These are phyloP conservation scores for Drepana falcataria DNA, from an alignment of 2,888 invertebrate genomes.

Conservation along the genomic window DNA sequence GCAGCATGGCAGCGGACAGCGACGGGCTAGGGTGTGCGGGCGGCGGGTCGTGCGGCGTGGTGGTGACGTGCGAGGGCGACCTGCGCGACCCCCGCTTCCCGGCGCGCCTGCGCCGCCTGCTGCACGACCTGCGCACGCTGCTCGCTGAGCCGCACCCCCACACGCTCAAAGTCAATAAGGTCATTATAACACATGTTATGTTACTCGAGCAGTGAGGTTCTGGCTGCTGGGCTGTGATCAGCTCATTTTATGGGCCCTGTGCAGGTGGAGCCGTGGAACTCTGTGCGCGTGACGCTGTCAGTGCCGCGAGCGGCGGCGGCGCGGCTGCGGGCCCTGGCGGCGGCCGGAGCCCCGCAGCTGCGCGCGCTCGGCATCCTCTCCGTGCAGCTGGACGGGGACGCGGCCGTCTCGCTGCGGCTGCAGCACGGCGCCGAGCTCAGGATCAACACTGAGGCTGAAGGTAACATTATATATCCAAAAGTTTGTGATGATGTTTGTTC, in stretches of 20 bases:
- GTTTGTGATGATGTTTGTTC: no score
- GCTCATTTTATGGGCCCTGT: not conserved
- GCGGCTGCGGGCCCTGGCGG: constrained; percentile 93
- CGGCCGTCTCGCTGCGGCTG: constrained; percentile 84
- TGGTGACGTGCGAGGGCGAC: constrained; percentile 95
- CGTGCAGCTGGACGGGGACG: constrained; percentile 95
- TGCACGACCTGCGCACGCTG: constrained; percentile 87
- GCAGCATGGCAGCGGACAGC: constrained; percentile 90
- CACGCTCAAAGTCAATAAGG: constrained; percentile 83
- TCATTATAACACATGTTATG: constrained; percentile 16
- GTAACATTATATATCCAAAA: constrained; percentile 19
- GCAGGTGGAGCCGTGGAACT: constrained; percentile 98
- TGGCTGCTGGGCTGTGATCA: no score
- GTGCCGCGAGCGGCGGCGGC: constrained; percentile 97
- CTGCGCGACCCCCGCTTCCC: constrained; percentile 92
- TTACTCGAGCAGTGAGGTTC: not conserved
- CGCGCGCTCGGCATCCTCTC: constrained; percentile 95
- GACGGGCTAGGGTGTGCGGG: constrained; percentile 82
- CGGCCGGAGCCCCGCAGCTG: constrained; percentile 92
- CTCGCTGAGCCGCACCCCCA: constrained; percentile 80
- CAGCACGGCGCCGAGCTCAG: constrained; percentile 71
- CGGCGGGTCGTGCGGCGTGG: constrained; percentile 92
- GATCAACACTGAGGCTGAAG: constrained; percentile 59
- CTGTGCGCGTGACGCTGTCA: constrained; percentile 97
- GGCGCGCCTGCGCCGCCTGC: constrained; percentile 86